Percentiles rank a stretch among this genome's conserved stretches.
These are phyloP conservation scores for Accipiter cooperii DNA, from an alignment of 2,113 vertebrate species.

Conservation along the genomic window DNA sequence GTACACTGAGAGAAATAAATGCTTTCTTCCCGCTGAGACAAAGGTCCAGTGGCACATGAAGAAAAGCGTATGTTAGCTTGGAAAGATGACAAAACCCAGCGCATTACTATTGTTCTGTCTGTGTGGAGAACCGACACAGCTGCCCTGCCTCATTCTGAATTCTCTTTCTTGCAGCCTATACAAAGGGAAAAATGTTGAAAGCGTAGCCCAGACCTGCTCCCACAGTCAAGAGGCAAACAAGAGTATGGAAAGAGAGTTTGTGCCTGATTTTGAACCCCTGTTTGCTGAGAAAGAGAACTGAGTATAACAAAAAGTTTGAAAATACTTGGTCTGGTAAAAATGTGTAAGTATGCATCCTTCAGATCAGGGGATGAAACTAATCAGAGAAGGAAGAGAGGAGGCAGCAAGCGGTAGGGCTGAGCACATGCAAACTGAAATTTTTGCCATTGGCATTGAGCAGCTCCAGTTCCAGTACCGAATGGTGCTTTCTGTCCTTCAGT, in stretches of 20 bases:
- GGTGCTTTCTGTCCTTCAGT: neutral
- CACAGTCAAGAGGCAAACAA: neutral
- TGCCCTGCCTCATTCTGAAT: neutral
- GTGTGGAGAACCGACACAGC: neutral
- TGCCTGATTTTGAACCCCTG: neutral
- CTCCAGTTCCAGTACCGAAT: neutral
- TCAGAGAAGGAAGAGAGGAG: neutral
- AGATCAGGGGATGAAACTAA: neutral
- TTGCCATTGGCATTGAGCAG: neutral
- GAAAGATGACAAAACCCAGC: neutral
- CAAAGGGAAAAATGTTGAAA: neutral
- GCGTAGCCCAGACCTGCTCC: neutral
- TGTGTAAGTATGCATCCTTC: neutral
- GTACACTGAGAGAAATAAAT: neutral
- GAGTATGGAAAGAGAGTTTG: neutral
- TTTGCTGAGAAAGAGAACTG: neutral
- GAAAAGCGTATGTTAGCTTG: neutral
- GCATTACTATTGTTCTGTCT: neutral
- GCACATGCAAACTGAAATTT: neutral
- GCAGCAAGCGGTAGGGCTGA: neutral
- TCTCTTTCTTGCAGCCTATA: neutral
- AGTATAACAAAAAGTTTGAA: neutral
- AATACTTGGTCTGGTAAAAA: neutral
- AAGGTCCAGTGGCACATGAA: neutral
- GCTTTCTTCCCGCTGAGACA: neutral